Conservation (phyloP, 2,888 invertebrate species). For the Sinodicranocentrus sp. region DNA sequence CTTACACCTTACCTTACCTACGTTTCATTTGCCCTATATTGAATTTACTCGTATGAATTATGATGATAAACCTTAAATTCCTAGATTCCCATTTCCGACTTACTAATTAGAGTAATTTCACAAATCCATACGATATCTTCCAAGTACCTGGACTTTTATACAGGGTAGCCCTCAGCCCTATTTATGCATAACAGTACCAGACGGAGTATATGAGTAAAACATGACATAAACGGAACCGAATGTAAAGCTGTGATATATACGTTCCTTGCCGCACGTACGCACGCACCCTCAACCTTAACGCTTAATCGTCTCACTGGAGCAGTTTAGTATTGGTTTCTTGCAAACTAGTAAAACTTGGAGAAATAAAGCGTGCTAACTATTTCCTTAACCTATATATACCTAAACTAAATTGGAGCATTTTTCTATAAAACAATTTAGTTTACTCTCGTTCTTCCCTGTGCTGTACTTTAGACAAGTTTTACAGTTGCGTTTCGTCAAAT, state of each 20-base stretch:
- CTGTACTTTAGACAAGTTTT: too few species aligned
- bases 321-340: not conserved
- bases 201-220: not conserved
- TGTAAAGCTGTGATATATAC: not conserved
- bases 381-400: not conserved
- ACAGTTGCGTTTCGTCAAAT: too few species aligned
- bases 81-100: too few species aligned
- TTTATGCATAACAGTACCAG: not conserved
- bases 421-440: too few species aligned
- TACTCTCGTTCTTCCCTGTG: too few species aligned
- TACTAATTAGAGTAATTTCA: too few species aligned
- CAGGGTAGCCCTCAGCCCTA: too few species aligned
- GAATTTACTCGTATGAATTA: too few species aligned
- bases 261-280: not conserved
- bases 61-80: too few species aligned
- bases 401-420: not conserved
- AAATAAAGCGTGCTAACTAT: not conserved
- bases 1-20: too few species aligned
- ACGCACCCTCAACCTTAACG: not conserved
- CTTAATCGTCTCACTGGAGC: not conserved
- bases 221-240: not conserved
- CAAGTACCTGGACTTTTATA: not conserved
- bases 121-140: not conserved
- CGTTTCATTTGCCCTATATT: not conserved
- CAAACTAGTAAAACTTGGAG: not conserved